These are phyloP conservation scores for Empidonax alnorum DNA, from an alignment of 2,113 vertebrate species.

Conservation along the genomic window DNA sequence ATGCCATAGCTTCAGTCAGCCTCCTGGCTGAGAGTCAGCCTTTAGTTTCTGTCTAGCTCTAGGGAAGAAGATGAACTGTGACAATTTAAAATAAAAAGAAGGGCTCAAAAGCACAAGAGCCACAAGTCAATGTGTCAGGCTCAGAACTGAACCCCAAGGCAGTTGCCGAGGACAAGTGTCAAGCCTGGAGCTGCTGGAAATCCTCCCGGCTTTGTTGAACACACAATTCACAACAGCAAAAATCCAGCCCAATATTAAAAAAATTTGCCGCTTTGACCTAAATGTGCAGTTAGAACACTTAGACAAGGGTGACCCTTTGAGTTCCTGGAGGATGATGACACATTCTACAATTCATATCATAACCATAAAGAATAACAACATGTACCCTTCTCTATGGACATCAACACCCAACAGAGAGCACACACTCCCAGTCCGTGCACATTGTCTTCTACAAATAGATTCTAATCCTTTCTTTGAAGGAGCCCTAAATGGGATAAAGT, in stretches of 20 bases:
- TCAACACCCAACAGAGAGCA: not conserved
- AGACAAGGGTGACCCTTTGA: not conserved
- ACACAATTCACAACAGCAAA: not conserved
- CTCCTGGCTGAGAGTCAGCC: constrained; percentile 16
- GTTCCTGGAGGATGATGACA: not conserved
- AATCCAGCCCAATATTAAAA: not conserved
- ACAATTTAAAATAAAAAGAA: constrained; percentile 21
- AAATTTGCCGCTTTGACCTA: not conserved
- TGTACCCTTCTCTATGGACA: not conserved
- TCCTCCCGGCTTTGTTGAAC: not conserved
- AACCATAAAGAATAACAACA: not conserved
- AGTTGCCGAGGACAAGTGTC: not conserved
- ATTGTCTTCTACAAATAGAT: not conserved
- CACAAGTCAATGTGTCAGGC: constrained; percentile 8
- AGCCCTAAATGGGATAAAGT: not conserved
- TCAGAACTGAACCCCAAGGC: not conserved
- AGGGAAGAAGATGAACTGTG: not conserved
- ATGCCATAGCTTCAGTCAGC: not conserved
- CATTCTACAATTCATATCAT: not conserved
- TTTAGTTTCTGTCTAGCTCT: not conserved
- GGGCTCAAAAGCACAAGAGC: not conserved
- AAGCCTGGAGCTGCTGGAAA: not conserved
- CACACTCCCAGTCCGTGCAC: accelerated
- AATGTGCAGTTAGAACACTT: not conserved
- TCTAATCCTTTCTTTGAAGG: not conserved